phyloP scores from a whole-genome alignment of 2,888 invertebrate species.

The Hyposoter dolosus region DNA sequence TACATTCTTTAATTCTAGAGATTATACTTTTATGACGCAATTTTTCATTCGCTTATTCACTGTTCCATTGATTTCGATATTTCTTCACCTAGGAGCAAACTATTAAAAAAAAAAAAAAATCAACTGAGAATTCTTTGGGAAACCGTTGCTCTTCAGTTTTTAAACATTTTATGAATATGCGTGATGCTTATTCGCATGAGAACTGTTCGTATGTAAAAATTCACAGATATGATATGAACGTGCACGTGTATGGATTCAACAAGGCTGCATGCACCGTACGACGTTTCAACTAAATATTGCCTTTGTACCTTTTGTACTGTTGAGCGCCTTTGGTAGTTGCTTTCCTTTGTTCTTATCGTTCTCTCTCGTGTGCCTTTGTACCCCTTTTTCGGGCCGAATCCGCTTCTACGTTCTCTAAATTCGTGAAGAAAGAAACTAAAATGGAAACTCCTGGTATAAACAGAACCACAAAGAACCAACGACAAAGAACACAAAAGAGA shows the following conservation, averaged over 20 bases:
- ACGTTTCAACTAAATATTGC: conserved; percentile 20
- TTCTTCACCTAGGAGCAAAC: neutral
- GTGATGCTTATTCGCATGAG: neutral
- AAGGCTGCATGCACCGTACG: neutral
- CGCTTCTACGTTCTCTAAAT: neutral
- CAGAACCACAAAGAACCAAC: conserved; percentile 3
- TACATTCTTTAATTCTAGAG: neutral
- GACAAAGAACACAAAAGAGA: neutral
- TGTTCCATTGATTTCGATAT: neutral
- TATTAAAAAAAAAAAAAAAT: neutral
- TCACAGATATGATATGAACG: neutral
- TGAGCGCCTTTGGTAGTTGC: conserved; percentile 38
- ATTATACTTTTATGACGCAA: neutral
- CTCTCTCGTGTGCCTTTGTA: neutral
- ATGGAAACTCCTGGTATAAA: conserved; percentile 5
- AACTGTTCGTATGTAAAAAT: neutral
- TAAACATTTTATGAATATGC: neutral
- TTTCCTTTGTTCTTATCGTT: conserved; percentile 28
- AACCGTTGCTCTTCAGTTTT: neutral
- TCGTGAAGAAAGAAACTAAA: conserved; percentile 9
- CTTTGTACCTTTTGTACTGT: conserved; percentile 57
- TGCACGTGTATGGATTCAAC: neutral
- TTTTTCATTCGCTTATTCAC: neutral
- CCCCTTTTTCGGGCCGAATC: conserved; percentile 9
- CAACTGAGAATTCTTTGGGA: neutral